phyloP scores from a whole-genome alignment of 2,113 vertebrate species.

The Dendropsophus ebraccatus region DNA sequence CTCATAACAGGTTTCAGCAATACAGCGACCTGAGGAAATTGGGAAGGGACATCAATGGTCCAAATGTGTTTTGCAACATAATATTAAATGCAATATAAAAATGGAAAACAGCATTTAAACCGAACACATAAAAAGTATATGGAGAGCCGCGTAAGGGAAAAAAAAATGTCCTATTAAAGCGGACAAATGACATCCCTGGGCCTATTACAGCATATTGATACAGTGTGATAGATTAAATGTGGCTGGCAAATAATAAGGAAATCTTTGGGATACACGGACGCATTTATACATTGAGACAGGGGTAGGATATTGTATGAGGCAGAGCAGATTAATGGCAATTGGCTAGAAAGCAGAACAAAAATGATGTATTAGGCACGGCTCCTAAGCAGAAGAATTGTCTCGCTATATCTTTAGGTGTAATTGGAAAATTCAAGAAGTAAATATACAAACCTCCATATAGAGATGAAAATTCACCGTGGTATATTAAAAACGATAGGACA shows the following conservation, averaged over 20 bases:
- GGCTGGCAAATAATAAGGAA: constrained; percentile 59
- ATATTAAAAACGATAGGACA: background rate
- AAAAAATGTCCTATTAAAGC: constrained; percentile 40
- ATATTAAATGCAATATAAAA: constrained; percentile 55
- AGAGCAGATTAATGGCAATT: constrained; percentile 46
- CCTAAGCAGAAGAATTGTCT: background rate
- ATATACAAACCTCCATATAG: background rate
- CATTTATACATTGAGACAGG: constrained; percentile 27
- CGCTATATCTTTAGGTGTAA: constrained; percentile 10
- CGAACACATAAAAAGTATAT: constrained; percentile 39
- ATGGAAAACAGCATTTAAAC: constrained; percentile 53
- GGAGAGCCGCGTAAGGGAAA: constrained; percentile 4
- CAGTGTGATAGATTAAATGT: constrained; percentile 55
- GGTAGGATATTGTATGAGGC: constrained; percentile 40
- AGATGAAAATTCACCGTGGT: background rate
- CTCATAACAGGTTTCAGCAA: constrained; percentile 17
- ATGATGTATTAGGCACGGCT: constrained; percentile 28
- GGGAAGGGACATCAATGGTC: constrained; percentile 8
- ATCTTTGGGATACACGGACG: constrained; percentile 40
- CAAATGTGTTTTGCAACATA: constrained; percentile 27
- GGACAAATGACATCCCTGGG: constrained; percentile 53
- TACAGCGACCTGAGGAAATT: constrained; percentile 3
- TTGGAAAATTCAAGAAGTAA: constrained; percentile 15
- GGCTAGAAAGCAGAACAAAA: constrained; percentile 28
- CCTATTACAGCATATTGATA: constrained; percentile 55